Evolutionary conservation across 1,140 invertebrate genomes (phyloP), one percentile per base, ranked within the genome.

Genomic region (Ladona fulva): DNA sequence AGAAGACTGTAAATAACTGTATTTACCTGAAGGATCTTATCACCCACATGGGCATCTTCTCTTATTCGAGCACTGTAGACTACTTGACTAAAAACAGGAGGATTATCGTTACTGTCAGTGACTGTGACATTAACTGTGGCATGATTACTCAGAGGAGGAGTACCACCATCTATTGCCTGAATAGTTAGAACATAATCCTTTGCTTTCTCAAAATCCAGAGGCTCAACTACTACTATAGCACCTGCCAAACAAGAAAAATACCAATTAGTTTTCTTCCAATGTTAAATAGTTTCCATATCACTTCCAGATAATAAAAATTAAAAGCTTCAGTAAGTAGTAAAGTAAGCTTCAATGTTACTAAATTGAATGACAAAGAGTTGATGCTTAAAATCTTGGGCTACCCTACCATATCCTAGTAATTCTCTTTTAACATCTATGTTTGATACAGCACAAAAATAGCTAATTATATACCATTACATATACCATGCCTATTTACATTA

Each of bases 91-190:
- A 98, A 98, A 59, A 90, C 87, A 1, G 96, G 96, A 12, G 90
- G 87, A 84, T 97, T 97, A 82, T 98, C 96, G 83, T 98, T 98
- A 80, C 92, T 91, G 85, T 98, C 96, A 10, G 89, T 87, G 3
- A 98, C 89, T 0, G 93, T 91, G 74, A 98, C 92, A 82, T 97
- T 97, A 6, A 97, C 89, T n/a, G 91, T 91, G 0, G 94, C 93
- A 79, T 94, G 91, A 83, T 94, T 94, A 80, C 91, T 94, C 1
- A 97, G 87, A 16, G 95, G 94, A 6, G 95, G 95, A 11, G 88
- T 87, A 19, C 93, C 96, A 3, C 93, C 92, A 84, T 99, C 97
- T 16, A 93, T 88, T 0, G 96, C 97, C 84, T 96, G 91, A 73
- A 98, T 90, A 0, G 95, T 97, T 22, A 99, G 86, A 78, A 94